Conservation (phyloP, 1,140 invertebrate genomes). For the Tetranychus urticae region DNA sequence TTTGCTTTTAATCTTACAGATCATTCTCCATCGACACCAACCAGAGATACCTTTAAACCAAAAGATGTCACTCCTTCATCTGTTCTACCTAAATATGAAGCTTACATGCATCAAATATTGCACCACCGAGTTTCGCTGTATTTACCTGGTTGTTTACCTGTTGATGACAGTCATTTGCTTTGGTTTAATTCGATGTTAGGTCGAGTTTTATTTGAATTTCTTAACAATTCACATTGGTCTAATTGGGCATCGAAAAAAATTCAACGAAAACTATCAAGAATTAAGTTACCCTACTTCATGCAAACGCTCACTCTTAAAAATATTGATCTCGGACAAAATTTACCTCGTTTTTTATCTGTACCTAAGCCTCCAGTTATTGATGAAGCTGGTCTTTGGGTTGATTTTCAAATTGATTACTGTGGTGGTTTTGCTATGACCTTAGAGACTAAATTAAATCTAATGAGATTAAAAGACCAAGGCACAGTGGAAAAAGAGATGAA, state of each 20-base stretch:
- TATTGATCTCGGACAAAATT: constrained; percentile 43
- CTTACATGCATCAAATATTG: constrained; percentile 2
- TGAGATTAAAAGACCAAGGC: constrained; percentile 39
- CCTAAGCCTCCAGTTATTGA: constrained; percentile 43
- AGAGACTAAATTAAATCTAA: constrained; percentile 81
- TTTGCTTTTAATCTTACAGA: background rate
- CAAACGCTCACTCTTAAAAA: constrained; percentile 52
- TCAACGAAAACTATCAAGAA: constrained; percentile 59
- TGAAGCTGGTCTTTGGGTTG: constrained; percentile 70
- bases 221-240: constrained; percentile 35
- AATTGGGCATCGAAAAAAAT: constrained; percentile 38
- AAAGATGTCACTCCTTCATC: background rate
- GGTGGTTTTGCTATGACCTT: constrained; percentile 67
- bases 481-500: background rate
- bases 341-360: constrained; percentile 48
- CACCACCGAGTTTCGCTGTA: background rate
- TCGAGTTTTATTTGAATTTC: constrained; percentile 48
- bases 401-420: constrained; percentile 67
- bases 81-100: background rate
- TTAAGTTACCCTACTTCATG: constrained; percentile 68
- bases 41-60: background rate
- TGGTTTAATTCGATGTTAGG: constrained; percentile 53
- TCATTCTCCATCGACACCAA: background rate
- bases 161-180: background rate
- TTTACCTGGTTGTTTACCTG: background rate